These are phyloP conservation scores for Nematopogon swammerdamellus DNA, from an alignment of 2,888 invertebrate species.

Conservation along the genomic window DNA sequence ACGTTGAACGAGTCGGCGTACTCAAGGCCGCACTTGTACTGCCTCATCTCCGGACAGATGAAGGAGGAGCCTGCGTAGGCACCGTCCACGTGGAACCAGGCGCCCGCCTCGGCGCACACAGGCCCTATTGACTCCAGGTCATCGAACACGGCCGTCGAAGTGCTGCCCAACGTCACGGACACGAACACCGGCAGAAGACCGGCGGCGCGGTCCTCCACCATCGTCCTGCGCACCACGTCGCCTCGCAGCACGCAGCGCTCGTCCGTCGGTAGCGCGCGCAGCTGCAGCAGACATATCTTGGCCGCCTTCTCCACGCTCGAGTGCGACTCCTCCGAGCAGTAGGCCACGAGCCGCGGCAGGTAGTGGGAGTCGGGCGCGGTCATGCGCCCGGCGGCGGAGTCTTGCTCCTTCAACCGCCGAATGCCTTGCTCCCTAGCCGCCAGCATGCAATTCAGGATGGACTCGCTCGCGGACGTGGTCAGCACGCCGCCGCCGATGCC, in stretches of 20 bases:
- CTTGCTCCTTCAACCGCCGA: slow-evolving; percentile 23
- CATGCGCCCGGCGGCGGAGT: slow-evolving; percentile 47
- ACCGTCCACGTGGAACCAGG: slow-evolving; percentile 89
- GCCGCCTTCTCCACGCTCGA: slow-evolving; percentile 78
- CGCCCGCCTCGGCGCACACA: slow-evolving; percentile 57
- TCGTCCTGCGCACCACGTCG: slow-evolving; percentile 57
- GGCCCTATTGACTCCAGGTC: slow-evolving; percentile 75
- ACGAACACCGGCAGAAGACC: slow-evolving; percentile 84
- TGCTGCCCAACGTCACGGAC: slow-evolving; percentile 78
- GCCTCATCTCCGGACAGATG: slow-evolving; percentile 79
- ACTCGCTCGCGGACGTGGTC: slow-evolving; percentile 82
- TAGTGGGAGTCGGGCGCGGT: slow-evolving; percentile 64
- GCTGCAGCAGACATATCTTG: slow-evolving; percentile 70
- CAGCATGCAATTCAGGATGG: slow-evolving; percentile 72
- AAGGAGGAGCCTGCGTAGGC: slow-evolving; percentile 86
- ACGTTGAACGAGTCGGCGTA: slow-evolving; percentile 84
- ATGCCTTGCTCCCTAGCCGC: slow-evolving; percentile 74
- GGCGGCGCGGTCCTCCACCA: slow-evolving; percentile 67
- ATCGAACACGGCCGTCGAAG: slow-evolving; percentile 81
- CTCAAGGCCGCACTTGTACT: slow-evolving; percentile 62
- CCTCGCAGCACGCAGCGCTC: slow-evolving; percentile 64
- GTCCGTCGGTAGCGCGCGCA: slow-evolving; percentile 70
- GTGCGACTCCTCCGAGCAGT: slow-evolving; percentile 70
- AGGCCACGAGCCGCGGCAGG: slow-evolving; percentile 73
- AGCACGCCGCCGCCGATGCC: slow-evolving; percentile 74